phyloP scores from a whole-genome alignment of 2,888 invertebrate genomes.

The Drosophila bunnanda region DNA sequence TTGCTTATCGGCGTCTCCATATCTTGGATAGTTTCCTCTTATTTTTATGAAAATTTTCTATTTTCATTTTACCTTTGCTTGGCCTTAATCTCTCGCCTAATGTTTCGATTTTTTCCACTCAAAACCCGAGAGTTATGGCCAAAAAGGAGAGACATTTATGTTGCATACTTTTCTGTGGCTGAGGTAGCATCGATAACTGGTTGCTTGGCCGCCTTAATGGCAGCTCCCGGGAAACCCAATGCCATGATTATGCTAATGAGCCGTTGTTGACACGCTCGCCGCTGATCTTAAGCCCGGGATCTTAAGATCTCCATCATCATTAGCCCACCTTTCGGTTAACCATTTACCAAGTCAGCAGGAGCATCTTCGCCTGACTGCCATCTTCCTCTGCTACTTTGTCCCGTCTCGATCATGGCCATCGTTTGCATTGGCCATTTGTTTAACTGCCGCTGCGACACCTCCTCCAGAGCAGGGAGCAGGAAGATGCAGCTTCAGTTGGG shows the following conservation, averaged over 20 bases:
- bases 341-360: conserved; percentile 28
- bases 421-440: conserved; percentile 58
- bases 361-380: not conserved
- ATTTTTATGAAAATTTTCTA: conserved; percentile 1
- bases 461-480: conserved; percentile 14
- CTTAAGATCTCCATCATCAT: conserved; percentile 42
- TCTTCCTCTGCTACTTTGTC: conserved; percentile 8
- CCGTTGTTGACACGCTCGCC: conserved; percentile 47
- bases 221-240: conserved; percentile 20
- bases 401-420: conserved; percentile 40
- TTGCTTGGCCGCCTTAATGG: conserved; percentile 13
- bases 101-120: conserved; percentile 24
- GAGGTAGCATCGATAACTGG: conserved; percentile 23
- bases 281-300: conserved; percentile 33
- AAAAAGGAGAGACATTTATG: conserved; percentile 32
- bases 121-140: conserved; percentile 37
- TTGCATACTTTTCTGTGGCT: conserved; percentile 69
- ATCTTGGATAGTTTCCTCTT: conserved; percentile 42
- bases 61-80: conserved; percentile 4
- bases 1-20: conserved; percentile 64
- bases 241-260: conserved; percentile 47
- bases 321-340: conserved; percentile 36
- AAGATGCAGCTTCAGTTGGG: not conserved
- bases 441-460: conserved; percentile 70
- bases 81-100: conserved; percentile 59